A percentile compares a stretch with the other conserved stretches of the same genome.
Evolutionary conservation across 1,140 invertebrate genomes (phyloP).

Genomic region (Trichogramma pretiosum): DNA sequence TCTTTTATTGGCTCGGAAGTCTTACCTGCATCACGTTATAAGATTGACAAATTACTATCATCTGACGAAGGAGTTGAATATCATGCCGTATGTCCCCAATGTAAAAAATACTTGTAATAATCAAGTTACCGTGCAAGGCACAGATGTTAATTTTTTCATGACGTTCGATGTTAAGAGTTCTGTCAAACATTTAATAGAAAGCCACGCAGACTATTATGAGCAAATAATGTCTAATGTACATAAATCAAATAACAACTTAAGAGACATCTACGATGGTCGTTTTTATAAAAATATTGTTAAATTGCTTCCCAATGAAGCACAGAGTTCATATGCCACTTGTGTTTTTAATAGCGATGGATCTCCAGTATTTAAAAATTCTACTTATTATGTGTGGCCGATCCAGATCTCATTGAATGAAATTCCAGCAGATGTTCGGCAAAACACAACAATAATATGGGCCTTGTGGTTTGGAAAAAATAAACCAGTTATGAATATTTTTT

Average conservation of each 20-base stretch:
- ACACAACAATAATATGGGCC: slow-evolving; percentile 3
- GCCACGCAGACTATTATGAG: slow-evolving; percentile 8
- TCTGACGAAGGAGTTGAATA: slow-evolving; percentile 5
- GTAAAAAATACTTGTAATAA: slow-evolving; percentile 3
- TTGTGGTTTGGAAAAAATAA: slow-evolving; percentile 18
- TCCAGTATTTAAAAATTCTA: slow-evolving; percentile 14
- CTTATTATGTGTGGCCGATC: slow-evolving; percentile 13
- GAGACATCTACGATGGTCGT: slow-evolving; percentile 15
- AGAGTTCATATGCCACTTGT: slow-evolving; percentile 9
- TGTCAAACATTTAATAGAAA: slow-evolving; percentile 12
- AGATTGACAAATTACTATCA: slow-evolving; percentile 16
- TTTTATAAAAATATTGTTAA: slow-evolving; percentile 12
- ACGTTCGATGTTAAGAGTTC: slow-evolving; percentile 6
- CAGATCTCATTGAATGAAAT: slow-evolving; percentile 16
- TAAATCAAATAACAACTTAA: slow-evolving; percentile 3
- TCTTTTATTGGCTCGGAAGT: slow-evolving; percentile 11
- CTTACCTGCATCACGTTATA: slow-evolving; percentile 18
- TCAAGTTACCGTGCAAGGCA: slow-evolving; percentile 5
- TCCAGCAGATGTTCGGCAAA: slow-evolving; percentile 7
- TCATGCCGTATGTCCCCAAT: slow-evolving; percentile 17
- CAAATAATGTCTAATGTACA: slow-evolving; percentile 5
- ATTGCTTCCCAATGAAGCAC: neutral
- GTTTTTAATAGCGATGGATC: slow-evolving; percentile 14
- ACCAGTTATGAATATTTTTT: slow-evolving; percentile 15
- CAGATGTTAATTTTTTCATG: slow-evolving; percentile 16